Evolutionary conservation across 2,888 invertebrate species (phyloP).

Genomic region (Lissocephala sabroskyi): DNA sequence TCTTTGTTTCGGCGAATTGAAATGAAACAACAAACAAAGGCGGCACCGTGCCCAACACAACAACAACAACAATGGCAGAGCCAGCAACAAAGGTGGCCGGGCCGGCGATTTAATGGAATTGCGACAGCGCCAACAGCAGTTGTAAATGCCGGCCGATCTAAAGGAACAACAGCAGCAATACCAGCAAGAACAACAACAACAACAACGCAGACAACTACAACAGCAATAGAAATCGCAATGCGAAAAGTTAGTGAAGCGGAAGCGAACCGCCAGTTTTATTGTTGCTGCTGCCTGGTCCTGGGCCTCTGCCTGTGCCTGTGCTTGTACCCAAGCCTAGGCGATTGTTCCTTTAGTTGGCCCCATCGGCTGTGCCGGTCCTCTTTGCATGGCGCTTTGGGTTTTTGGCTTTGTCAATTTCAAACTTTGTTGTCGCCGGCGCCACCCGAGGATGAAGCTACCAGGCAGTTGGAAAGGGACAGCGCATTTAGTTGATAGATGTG

Average conservation of each 20-base stretch:
- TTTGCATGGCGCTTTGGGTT: slow-evolving; percentile 28
- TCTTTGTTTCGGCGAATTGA: slow-evolving; percentile 60
- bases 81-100: slow-evolving; percentile 12
- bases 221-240: slow-evolving; percentile 44
- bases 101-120: slow-evolving; percentile 42
- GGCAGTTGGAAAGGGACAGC: too few relatives aligned
- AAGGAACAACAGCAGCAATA: background rate
- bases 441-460: too few relatives aligned
- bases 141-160: slow-evolving; percentile 13
- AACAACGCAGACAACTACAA: slow-evolving; percentile 9
- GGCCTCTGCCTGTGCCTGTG: slow-evolving; percentile 10
- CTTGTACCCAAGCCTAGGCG: slow-evolving; percentile 5
- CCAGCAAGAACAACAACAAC: slow-evolving; percentile 23
- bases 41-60: slow-evolving; percentile 14
- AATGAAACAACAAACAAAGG: slow-evolving; percentile 54
- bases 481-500: too few relatives aligned
- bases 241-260: slow-evolving; percentile 57
- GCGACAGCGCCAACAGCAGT: slow-evolving; percentile 40
- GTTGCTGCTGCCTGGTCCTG: slow-evolving; percentile 21
- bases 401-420: slow-evolving; percentile 28
- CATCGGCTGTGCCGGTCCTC: background rate
- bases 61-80: slow-evolving; percentile 21
- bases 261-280: slow-evolving; percentile 27
- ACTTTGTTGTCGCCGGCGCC: too few relatives aligned
- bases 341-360: slow-evolving; percentile 12